Conservation (phyloP, 1,140 invertebrate species). For the Drosophila mojavensis region DNA sequence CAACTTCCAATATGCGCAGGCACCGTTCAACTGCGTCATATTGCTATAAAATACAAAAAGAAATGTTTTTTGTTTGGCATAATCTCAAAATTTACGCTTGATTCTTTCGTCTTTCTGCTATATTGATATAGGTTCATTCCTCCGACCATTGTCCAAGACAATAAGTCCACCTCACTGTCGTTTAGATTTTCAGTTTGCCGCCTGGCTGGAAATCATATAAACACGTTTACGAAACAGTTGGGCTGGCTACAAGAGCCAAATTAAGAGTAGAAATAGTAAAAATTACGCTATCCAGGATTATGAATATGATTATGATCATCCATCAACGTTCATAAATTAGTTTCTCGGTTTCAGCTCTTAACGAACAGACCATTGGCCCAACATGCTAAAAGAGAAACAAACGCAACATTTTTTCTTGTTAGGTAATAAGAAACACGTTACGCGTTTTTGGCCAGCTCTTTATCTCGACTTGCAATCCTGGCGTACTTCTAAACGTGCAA, state of each 20-base stretch:
- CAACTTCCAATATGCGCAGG: constrained; percentile 62
- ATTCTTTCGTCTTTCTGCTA: background rate
- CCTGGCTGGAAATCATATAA: constrained; percentile 8
- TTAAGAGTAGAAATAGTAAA: constrained; percentile 24
- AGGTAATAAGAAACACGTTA: constrained; percentile 59
- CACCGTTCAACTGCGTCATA: constrained; percentile 74
- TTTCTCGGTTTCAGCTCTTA: constrained; percentile 18
- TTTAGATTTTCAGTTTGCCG: constrained; percentile 5
- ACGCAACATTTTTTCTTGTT: constrained; percentile 55
- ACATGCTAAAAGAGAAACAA: constrained; percentile 64
- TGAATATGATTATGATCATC: background rate
- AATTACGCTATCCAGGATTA: constrained; percentile 24
- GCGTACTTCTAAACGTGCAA: constrained; percentile 24
- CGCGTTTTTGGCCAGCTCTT: constrained; percentile 35
- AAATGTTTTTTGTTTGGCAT: constrained; percentile 51
- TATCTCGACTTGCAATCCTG: constrained; percentile 23
- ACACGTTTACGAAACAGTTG: background rate
- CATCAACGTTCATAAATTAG: constrained; percentile 6
- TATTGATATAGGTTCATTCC: constrained; percentile 26
- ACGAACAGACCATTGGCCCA: constrained; percentile 7
- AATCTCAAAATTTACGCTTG: constrained; percentile 45
- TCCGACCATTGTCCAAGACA: constrained; percentile 21
- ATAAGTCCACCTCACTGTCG: constrained; percentile 7
- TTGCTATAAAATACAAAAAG: constrained; percentile 76
- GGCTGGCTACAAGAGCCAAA: constrained; percentile 49